phyloP scores from a whole-genome alignment of 1,140 invertebrate genomes.

The Orius laevigatus region DNA sequence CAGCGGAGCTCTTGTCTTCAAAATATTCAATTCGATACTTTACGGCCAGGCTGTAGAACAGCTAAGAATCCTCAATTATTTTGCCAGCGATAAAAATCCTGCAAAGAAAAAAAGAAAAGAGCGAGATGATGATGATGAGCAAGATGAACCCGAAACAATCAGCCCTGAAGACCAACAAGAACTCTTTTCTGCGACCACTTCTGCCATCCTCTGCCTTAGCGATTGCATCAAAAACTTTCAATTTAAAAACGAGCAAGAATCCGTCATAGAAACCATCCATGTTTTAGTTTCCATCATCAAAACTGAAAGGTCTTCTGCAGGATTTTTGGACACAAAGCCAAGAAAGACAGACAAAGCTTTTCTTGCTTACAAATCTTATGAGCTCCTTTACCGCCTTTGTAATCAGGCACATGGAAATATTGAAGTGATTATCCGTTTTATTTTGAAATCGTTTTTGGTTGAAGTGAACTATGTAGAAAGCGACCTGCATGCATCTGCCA shows the following conservation, averaged over 20 bases:
- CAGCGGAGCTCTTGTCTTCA: slow-evolving; percentile 37
- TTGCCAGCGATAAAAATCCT: slow-evolving; percentile 16
- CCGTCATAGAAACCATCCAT: slow-evolving; percentile 31
- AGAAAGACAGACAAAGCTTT: slow-evolving; percentile 23
- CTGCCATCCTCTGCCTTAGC: slow-evolving; percentile 30
- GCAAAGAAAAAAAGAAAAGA: slow-evolving; percentile 19
- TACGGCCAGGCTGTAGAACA: slow-evolving; percentile 33
- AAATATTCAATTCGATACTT: slow-evolving; percentile 38
- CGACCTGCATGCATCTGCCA: slow-evolving; percentile 25
- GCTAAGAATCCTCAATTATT: slow-evolving; percentile 27
- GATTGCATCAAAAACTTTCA: slow-evolving; percentile 30
- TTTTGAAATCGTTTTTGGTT: slow-evolving; percentile 33
- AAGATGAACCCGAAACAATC: slow-evolving; percentile 22
- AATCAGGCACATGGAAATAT: slow-evolving; percentile 31
- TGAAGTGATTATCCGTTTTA: slow-evolving; percentile 28
- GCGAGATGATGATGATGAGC: slow-evolving; percentile 22
- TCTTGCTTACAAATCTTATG: slow-evolving; percentile 31
- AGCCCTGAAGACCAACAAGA: slow-evolving; percentile 21
- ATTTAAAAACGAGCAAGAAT: slow-evolving; percentile 31
- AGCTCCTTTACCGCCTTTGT: slow-evolving; percentile 30
- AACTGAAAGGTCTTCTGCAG: slow-evolving; percentile 27
- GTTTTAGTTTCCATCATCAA: slow-evolving; percentile 32
- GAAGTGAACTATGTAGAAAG: slow-evolving; percentile 30
- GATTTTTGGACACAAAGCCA: slow-evolving; percentile 17
- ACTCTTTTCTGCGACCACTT: slow-evolving; percentile 25